Evolutionary conservation across 2,888 invertebrate genomes (phyloP).

Genomic region (Auanema freiburgensis): DNA sequence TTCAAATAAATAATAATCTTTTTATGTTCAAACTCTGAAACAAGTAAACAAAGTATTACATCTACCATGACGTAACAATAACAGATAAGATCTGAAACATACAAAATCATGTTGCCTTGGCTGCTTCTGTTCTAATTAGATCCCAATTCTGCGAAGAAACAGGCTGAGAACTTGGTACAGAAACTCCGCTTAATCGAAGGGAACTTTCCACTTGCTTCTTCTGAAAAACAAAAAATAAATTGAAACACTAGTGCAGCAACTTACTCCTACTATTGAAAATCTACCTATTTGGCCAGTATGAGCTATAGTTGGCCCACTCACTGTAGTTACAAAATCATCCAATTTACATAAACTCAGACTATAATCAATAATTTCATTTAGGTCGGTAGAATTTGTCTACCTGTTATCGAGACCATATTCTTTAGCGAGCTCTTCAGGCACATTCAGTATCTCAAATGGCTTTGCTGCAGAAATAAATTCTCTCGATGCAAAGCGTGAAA

Average conservation of each 20-base stretch:
- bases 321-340: constrained; percentile 9
- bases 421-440: constrained; percentile 21
- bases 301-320: constrained; percentile 12
- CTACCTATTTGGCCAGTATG: constrained; percentile 27
- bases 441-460: constrained; percentile 20
- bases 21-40: not conserved
- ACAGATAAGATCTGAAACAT: not conserved
- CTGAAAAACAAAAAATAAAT: not conserved
- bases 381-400: too few relatives aligned
- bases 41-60: not conserved
- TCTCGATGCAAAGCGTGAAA: not conserved
- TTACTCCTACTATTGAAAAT: constrained; percentile 8
- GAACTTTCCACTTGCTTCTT: not conserved
- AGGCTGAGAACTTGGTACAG: constrained; percentile 16
- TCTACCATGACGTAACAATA: not conserved
- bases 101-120: not conserved
- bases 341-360: constrained; percentile 7
- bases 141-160: constrained; percentile 30
- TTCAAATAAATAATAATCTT: too few relatives aligned
- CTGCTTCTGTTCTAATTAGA: constrained; percentile 26
- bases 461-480: not conserved
- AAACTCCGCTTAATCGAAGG: constrained; percentile 21
- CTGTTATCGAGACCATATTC: constrained; percentile 21
- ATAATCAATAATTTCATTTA: constrained; percentile 2
- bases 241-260: not conserved